phyloP scores from a whole-genome alignment of 2,888 invertebrate species.

The Agrochola lychnidis region DNA sequence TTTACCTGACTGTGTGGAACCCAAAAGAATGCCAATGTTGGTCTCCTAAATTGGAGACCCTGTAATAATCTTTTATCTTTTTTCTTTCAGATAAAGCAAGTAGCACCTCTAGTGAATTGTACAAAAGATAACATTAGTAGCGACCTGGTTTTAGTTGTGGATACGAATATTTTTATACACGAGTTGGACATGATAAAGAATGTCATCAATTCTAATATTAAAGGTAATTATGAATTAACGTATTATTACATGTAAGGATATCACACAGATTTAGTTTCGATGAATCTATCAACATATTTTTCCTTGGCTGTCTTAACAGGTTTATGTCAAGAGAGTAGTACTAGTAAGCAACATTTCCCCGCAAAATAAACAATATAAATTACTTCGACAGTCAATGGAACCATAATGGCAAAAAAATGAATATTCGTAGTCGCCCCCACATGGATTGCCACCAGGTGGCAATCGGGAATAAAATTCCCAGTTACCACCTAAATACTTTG shows the following conservation, averaged over 20 bases:
- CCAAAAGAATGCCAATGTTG: background rate
- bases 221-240: conserved; percentile 74
- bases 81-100: conserved; percentile 74
- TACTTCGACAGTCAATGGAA: too few species aligned
- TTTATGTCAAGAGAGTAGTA: too few species aligned
- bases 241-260: too few species aligned
- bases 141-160: conserved; percentile 84
- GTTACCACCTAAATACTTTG: too few species aligned
- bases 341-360: too few species aligned
- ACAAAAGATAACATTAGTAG: conserved; percentile 68
- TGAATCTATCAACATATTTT: too few species aligned
- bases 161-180: conserved; percentile 88
- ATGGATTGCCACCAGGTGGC: too few species aligned
- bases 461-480: too few species aligned
- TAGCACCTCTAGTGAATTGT: conserved; percentile 68
- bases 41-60: background rate
- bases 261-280: background rate
- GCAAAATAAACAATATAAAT: too few species aligned
- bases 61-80: conserved; percentile 26
- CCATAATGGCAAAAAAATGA: too few species aligned
- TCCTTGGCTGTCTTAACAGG: too few species aligned
- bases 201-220: conserved; percentile 85
- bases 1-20: background rate
- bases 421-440: too few species aligned
- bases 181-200: conserved; percentile 85